phyloP scores from a whole-genome alignment of 2,113 vertebrate species.

The Vombatus ursinus region DNA sequence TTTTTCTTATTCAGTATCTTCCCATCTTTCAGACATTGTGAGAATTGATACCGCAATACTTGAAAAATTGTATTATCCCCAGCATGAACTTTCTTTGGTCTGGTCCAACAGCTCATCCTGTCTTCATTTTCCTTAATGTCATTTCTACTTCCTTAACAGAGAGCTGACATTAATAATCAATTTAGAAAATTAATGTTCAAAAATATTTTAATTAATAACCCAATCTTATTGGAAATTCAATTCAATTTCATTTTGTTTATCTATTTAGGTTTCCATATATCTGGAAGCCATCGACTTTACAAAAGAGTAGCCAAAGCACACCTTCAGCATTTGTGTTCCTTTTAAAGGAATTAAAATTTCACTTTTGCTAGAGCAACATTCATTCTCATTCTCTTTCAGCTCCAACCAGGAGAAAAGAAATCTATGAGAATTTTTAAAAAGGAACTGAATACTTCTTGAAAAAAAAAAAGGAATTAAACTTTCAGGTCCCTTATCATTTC shows the following conservation, averaged over 20 bases:
- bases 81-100: background rate
- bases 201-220: constrained; percentile 11
- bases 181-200: background rate
- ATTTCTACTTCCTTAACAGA: background rate
- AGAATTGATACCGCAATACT: background rate
- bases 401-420: constrained; percentile 61
- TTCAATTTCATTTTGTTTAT: background rate
- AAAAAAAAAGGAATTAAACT: background rate
- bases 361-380: constrained; percentile 56
- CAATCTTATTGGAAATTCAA: background rate
- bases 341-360: constrained; percentile 38
- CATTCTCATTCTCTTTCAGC: constrained; percentile 56
- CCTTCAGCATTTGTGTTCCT: background rate
- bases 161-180: background rate
- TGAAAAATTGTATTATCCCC: background rate
- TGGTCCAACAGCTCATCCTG: background rate
- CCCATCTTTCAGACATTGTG: background rate
- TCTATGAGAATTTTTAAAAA: constrained; percentile 52
- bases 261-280: background rate
- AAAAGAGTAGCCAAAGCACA: background rate
- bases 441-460: constrained; percentile 61
- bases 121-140: background rate
- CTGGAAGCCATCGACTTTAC: constrained; percentile 5
- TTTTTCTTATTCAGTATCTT: background rate
- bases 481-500: constrained; percentile 51